Evolutionary conservation across 2,113 vertebrate genomes (phyloP).

Genomic region (Grammomys dolichurus): DNA sequence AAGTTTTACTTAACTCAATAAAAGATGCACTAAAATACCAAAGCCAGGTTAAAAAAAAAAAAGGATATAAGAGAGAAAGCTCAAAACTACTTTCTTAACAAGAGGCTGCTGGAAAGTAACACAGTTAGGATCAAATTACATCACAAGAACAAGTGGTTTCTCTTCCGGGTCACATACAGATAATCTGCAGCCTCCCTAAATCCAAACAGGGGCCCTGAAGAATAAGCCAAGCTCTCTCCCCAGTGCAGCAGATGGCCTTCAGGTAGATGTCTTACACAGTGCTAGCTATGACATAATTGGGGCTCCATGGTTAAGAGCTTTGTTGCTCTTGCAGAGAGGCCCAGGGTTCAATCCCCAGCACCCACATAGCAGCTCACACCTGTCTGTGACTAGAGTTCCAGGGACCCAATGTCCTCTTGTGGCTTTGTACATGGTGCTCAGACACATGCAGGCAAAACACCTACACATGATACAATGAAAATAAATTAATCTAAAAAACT

Average conservation of each 20-base stretch:
- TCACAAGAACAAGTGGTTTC: not conserved
- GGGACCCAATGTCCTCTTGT: not conserved
- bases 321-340: not conserved
- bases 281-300: not conserved
- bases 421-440: not conserved
- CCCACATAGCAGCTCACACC: not conserved
- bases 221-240: not conserved
- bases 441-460: not conserved
- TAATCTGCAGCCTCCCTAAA: not conserved
- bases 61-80: not conserved
- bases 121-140: not conserved
- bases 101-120: constrained; percentile 31
- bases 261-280: not conserved
- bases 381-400: not conserved
- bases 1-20: constrained; percentile 12
- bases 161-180: not conserved
- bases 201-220: not conserved
- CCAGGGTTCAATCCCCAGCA: not conserved
- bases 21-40: constrained; percentile 36
- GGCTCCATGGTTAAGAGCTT: not conserved
- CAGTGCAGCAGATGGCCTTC: not conserved
- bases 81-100: not conserved
- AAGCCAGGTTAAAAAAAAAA: constrained; percentile 3
- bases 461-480: not conserved
- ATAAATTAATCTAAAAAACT: not conserved